Conservation (phyloP, 1,140 invertebrate genomes). For the Brachionus manjavacas region DNA sequence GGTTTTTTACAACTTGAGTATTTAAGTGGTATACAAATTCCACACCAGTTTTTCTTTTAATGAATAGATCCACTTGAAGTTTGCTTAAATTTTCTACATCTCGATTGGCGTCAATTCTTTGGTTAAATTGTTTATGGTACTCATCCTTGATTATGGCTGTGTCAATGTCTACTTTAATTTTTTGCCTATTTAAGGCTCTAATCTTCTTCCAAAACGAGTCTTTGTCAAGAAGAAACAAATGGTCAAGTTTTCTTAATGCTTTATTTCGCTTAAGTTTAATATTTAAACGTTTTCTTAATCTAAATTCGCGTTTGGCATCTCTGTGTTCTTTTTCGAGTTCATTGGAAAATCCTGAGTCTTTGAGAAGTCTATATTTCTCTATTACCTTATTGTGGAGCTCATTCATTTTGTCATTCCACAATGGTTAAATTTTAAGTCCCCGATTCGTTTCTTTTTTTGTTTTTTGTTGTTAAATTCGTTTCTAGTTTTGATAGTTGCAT, state of each 20-base stretch:
- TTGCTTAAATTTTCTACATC: not conserved
- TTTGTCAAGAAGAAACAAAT: not conserved
- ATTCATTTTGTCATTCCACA: not conserved
- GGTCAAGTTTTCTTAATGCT: not conserved
- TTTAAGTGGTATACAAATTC: not conserved
- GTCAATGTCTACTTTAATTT: not conserved
- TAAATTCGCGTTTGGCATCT: not conserved
- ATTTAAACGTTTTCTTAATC: conserved; percentile 17
- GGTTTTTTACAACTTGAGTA: not conserved
- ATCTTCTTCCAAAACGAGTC: not conserved
- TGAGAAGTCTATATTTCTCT: not conserved
- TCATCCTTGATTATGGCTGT: not conserved
- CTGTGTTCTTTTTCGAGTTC: conserved; percentile 13
- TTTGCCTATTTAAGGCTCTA: not conserved
- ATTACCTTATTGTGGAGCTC: not conserved
- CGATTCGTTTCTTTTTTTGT: conserved; percentile 2
- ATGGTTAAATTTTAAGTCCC: not conserved
- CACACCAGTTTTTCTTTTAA: not conserved
- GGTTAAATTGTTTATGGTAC: not conserved
- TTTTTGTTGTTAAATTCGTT: conserved; percentile 16
- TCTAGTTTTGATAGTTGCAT: not conserved
- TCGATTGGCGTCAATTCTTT: not conserved
- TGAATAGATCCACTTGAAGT: not conserved
- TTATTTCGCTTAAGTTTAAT: not conserved
- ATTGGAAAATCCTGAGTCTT: not conserved